Evolutionary conservation across 1,140 invertebrate species (phyloP).

Genomic region (Drusus annulatus): DNA sequence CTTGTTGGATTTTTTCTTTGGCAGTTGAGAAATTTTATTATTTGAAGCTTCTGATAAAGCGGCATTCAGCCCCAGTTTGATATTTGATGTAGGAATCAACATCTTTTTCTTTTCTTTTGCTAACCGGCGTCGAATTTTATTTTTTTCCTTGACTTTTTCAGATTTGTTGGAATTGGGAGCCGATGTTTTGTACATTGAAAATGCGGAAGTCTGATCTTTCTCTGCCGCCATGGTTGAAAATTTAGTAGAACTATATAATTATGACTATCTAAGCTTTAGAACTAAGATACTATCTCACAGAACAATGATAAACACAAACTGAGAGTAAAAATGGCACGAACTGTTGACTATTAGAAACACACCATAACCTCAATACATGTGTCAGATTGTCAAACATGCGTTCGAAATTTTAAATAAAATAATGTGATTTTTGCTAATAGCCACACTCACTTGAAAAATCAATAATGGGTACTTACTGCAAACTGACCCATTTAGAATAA

Average conservation of each 20-base stretch:
- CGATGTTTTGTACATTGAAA: constrained; percentile 35
- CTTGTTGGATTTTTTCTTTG: constrained; percentile 4
- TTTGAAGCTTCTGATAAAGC: neutral
- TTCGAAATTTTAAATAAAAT: too few relatives aligned
- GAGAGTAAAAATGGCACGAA: neutral
- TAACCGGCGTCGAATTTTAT: constrained; percentile 29
- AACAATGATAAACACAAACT: neutral
- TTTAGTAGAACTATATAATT: neutral
- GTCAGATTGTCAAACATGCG: constrained; percentile 7
- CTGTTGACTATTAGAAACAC: neutral
- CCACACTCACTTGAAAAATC: too few relatives aligned
- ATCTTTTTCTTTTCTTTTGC: constrained; percentile 25
- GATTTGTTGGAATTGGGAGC: constrained; percentile 30
- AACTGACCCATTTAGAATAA: too few relatives aligned
- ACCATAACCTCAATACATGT: constrained; percentile 16
- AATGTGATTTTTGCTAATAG: too few relatives aligned
- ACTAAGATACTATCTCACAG: too few relatives aligned
- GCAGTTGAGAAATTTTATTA: neutral
- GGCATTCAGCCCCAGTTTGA: neutral
- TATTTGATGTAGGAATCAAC: neutral
- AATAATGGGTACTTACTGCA: too few relatives aligned
- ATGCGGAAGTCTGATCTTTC: constrained; percentile 27
- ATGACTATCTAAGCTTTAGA: too few relatives aligned
- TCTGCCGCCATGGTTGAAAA: constrained; percentile 10
- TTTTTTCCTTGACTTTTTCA: constrained; percentile 38